phyloP scores from a whole-genome alignment of 2,888 invertebrate genomes.

The Trimorus sp. region DNA sequence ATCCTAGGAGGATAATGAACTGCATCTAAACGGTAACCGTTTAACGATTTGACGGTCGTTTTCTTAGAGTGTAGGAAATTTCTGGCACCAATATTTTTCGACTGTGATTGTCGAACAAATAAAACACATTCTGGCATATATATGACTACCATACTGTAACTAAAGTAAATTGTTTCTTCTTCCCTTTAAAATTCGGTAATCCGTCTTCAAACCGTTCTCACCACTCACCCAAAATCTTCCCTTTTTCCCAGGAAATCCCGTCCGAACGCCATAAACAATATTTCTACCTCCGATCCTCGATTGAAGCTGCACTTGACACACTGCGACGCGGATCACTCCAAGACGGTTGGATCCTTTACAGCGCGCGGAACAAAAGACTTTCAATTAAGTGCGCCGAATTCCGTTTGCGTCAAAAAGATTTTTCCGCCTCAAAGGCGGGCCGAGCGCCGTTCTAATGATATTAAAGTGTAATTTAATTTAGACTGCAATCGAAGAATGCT shows the following conservation, averaged over 20 bases:
- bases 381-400: conserved; percentile 36
- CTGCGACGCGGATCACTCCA: conserved; percentile 25
- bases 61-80: no score
- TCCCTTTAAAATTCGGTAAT: no score
- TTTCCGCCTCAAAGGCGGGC: conserved; percentile 27
- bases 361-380: conserved; percentile 24
- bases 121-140: no score
- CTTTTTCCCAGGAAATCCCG: not conserved
- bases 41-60: no score
- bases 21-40: no score
- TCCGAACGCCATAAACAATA: conserved; percentile 33
- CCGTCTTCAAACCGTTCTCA: no score
- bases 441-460: conserved; percentile 6
- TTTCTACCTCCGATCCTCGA: conserved; percentile 8
- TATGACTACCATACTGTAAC: no score
- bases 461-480: conserved; percentile 15
- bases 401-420: conserved; percentile 28
- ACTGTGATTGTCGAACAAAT: no score
- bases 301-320: conserved; percentile 44
- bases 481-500: conserved; percentile 14
- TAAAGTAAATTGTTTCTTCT: no score
- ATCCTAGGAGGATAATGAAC: no score
- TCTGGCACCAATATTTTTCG: no score
- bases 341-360: conserved; percentile 29
- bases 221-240: no score